Base-by-base conservation (phyloP, 1,140 invertebrate species). In the Panonychus citri region DNA sequence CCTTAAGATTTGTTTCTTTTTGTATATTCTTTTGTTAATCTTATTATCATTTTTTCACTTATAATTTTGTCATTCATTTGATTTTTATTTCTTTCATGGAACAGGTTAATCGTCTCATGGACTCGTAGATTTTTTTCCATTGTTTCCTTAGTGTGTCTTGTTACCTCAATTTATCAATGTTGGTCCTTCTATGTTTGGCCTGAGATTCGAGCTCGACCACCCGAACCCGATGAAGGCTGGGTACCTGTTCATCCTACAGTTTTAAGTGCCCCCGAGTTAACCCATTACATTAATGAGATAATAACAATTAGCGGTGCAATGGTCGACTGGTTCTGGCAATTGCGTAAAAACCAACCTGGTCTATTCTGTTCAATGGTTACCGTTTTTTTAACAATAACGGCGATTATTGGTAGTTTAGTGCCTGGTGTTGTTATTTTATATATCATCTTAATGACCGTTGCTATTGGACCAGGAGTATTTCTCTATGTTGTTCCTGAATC, bases 221-320 rank as follows among this genome's bases (percentile, higher is more conserved):
- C 30, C 12, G 30, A 34, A 12, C 30, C 30, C 12, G 30, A 34
- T 34, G 13, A 19, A 37, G 69, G 68, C 21, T 70, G 69, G 69
- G 67, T 64, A 12, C 64, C 67, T 26, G 62, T 70, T 51, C 66
- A 69, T 60, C 66, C 67, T 21, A 61, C 64, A 8, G 59, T 69
- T 24, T 51, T 69, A 49, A 68, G 66, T 63, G 68, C 67, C n/a
- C 68, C 68, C 43, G 69, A 70, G 62, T 62, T 70, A 27, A 63
- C 63, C 55, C 58, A 59, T 43, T 62, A 64, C 54, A 15, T 68
- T 12, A 65, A 64, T 56, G 61, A 68, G 15, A 27, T 62, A 17
- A 61, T 58, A 58, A 53, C 56, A 15, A 60, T 54, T 24, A 48
- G 59, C 48, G 46, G 59, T 34, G 57, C 55, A 24, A 56, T 57